Evolutionary conservation across 2,888 invertebrate species (phyloP), one percentile per base, ranked within the genome.

Genomic region (Cyaniris semiargus): DNA sequence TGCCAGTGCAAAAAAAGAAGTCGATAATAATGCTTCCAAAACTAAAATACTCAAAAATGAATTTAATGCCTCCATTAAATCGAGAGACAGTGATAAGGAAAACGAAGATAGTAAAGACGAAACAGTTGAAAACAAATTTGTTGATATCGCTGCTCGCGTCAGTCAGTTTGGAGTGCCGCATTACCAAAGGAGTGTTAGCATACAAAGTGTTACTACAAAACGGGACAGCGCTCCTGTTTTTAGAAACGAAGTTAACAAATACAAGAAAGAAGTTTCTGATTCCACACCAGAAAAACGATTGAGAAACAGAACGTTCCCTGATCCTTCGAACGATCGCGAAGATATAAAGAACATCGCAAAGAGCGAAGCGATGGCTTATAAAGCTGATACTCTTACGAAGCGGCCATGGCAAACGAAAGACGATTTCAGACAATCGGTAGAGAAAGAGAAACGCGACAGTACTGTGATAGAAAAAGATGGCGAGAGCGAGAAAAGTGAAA

Each of bases 31-130:
- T 2, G 85, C 86, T 38, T 88, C 86, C 38, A 87, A 90, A 85
- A 85, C 88, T 77, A 89, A 93, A 82, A 83, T 88, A 79, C 83
- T 90, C 0, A 94, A 93, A 82, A 92, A 93, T 78, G 92, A 93
- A 84, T 94, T 93, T 76, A 94, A 94, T 79, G 93, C 94, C 44
- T 94, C 93, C 4, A 94, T 93, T 3, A 95, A 95, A 85, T 95
- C 95, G 74, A 90, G 96, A 76, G 96, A 96, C 82, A 96, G 96
- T 84, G 96, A 96, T 84, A 96, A 97, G 85, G 96, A 96, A 86
- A 96, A 96, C 83, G 96, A 95, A 79, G 92, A 93, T 75, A 84
- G 81, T 4, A 88, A 86, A 79, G 86, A 87, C 48, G 84, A 88
- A 76, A 87, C 85, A 56, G 88, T 88, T 56, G 92, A 91, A 21